Percentiles rank a stretch among this genome's conserved stretches.
Conservation (phyloP, 2,888 invertebrate genomes). For the Phania funesta region DNA sequence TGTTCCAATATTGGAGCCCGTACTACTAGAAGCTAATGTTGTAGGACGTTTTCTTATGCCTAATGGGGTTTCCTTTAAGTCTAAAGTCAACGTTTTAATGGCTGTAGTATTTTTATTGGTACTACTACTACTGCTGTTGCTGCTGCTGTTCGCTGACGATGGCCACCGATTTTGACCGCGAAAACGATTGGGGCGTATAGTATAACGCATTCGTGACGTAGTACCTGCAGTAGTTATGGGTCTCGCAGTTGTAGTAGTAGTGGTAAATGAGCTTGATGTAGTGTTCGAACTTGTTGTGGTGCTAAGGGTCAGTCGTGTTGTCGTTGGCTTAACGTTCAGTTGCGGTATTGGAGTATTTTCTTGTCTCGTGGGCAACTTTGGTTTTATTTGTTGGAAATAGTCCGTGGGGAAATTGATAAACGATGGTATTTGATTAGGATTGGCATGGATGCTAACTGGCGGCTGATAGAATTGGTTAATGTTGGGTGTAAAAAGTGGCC, state of each 20-base stretch:
- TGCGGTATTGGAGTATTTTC: constrained; percentile 39
- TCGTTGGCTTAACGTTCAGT: constrained; percentile 24
- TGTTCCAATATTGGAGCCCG: constrained; percentile 67
- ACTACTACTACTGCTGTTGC: constrained; percentile 59
- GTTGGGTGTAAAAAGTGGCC: constrained; percentile 71
- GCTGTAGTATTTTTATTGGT: constrained; percentile 78
- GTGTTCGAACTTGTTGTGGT: constrained; percentile 33
- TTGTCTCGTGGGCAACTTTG: constrained; percentile 71
- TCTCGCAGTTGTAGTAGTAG: constrained; percentile 52
- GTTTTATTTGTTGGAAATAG: constrained; percentile 79
- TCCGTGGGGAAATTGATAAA: constrained; percentile 80
- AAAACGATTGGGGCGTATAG: constrained; percentile 80
- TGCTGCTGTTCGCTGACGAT: constrained; percentile 70
- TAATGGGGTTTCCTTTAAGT: constrained; percentile 53
- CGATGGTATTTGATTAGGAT: constrained; percentile 75
- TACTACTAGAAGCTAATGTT: constrained; percentile 67
- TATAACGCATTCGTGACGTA: constrained; percentile 75
- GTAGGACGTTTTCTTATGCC: constrained; percentile 70
- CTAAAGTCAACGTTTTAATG: constrained; percentile 79
- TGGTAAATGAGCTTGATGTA: too few species aligned
- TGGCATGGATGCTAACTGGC: constrained; percentile 36
- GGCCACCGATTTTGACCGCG: constrained; percentile 81
- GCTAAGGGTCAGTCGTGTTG: constrained; percentile 24
- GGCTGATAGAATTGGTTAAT: constrained; percentile 71
- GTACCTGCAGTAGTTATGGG: constrained; percentile 80